Evolutionary conservation across 2,797 vertebrate genomes (phyloP).

Genomic region (Rhadinocentrus ornatus): DNA sequence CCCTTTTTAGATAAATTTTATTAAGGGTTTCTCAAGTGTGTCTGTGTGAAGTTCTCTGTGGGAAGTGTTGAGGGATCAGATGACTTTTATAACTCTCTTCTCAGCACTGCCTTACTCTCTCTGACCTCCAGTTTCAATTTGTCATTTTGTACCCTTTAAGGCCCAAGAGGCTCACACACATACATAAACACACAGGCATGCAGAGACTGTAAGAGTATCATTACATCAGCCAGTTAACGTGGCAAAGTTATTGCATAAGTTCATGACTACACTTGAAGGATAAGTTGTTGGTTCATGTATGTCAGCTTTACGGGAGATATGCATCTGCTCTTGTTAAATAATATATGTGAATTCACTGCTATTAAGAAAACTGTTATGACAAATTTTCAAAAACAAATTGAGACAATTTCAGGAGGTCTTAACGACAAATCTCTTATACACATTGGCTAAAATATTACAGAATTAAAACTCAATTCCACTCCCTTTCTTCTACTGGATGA

Average conservation of each 20-base stretch:
- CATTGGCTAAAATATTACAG: too few species aligned
- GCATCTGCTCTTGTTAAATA: background rate
- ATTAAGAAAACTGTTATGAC: too few species aligned
- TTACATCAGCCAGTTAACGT: background rate
- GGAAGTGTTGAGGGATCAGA: constrained; percentile 22
- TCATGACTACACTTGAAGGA: background rate
- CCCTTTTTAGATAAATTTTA: constrained; percentile 1
- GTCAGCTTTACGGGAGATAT: background rate
- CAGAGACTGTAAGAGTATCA: background rate
- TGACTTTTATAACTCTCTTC: constrained; percentile 53
- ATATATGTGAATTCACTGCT: too few species aligned
- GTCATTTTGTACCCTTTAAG: constrained; percentile 36
- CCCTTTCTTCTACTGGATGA: too few species aligned
- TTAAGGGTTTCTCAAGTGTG: background rate
- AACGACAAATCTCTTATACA: too few species aligned
- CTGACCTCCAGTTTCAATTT: constrained; percentile 33
- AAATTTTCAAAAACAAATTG: too few species aligned
- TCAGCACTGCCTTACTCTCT: background rate
- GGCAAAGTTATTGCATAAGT: constrained; percentile 1
- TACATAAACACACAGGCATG: background rate
- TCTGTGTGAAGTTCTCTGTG: constrained; percentile 8
- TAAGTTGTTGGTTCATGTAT: background rate
- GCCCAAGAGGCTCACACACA: constrained; percentile 16
- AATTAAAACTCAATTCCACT: too few species aligned
- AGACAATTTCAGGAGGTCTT: too few species aligned